A percentile compares a stretch with the other conserved stretches of the same genome.
These are phyloP conservation scores for Microplitis manilae DNA, from an alignment of 2,888 invertebrate genomes.

Conservation along the genomic window DNA sequence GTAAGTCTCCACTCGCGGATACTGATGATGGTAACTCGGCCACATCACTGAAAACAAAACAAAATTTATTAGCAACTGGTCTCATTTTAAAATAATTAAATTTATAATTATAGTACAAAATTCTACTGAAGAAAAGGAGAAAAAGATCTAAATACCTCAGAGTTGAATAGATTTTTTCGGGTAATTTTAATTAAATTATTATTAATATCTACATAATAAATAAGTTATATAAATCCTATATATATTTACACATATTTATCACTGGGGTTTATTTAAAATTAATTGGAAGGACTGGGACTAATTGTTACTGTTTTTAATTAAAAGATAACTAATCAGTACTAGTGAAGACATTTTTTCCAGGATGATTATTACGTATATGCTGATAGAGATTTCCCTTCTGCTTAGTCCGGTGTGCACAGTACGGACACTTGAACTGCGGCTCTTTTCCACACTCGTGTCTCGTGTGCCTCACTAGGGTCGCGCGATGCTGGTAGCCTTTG, in stretches of 20 bases:
- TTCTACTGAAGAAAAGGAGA: too few relatives aligned
- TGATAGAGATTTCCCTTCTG: slow-evolving; percentile 66
- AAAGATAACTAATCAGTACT: slow-evolving; percentile 51
- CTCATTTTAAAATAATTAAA: slow-evolving; percentile 36
- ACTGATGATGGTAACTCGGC: slow-evolving; percentile 43
- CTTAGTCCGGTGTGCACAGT: slow-evolving; percentile 79
- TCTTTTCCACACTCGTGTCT: slow-evolving; percentile 84
- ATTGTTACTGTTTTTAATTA: not conserved
- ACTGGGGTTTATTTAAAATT: too few relatives aligned
- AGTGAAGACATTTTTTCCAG: slow-evolving; percentile 63
- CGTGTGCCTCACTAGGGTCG: slow-evolving; percentile 76
- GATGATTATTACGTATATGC: slow-evolving; percentile 66
- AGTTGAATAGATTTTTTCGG: too few relatives aligned
- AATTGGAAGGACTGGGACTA: too few relatives aligned
- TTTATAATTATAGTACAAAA: not conserved
- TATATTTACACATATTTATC: too few relatives aligned
- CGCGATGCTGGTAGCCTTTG: slow-evolving; percentile 66
- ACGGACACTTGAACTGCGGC: slow-evolving; percentile 82
- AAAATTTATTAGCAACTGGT: slow-evolving; percentile 47
- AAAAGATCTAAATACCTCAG: too few relatives aligned
- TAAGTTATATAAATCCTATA: too few relatives aligned
- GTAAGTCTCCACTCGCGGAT: slow-evolving; percentile 28
- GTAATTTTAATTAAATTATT: too few relatives aligned
- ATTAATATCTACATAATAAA: too few relatives aligned
- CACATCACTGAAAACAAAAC: slow-evolving; percentile 53